Percentiles rank a stretch among this genome's conserved stretches.
phyloP scores from a whole-genome alignment of 1,140 invertebrate species.

The Pachyrhynchus sulphureomaculatus region DNA sequence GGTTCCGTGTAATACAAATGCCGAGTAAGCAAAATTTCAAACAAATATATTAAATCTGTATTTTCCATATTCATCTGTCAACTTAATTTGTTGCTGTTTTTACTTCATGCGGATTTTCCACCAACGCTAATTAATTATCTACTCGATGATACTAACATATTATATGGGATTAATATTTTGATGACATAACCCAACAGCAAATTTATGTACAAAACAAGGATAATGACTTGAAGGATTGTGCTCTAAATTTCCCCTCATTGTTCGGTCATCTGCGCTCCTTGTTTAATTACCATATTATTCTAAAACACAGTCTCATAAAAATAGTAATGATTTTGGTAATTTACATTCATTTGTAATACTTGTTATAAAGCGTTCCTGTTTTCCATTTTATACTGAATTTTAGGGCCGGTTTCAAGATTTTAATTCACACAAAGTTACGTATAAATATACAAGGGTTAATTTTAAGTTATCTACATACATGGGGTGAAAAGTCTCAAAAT shows the following conservation, averaged over 20 bases:
- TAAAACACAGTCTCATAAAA: not conserved
- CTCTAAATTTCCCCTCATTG: conserved; percentile 1
- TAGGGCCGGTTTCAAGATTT: too few species aligned
- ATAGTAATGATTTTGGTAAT: conserved; percentile 6
- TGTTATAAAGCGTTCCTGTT: too few species aligned
- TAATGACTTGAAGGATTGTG: conserved; percentile 15
- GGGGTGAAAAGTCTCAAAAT: too few species aligned
- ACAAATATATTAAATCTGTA: conserved; percentile 27
- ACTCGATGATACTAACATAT: conserved; percentile 16
- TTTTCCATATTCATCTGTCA: conserved; percentile 24
- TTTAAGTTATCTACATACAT: too few species aligned
- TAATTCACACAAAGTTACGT: too few species aligned
- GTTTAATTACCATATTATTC: conserved; percentile 13
- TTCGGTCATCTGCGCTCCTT: conserved; percentile 2
- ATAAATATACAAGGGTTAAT: too few species aligned
- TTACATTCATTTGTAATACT: not conserved
- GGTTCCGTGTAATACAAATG: conserved; percentile 18
- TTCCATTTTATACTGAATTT: too few species aligned
- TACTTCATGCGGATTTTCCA: not conserved
- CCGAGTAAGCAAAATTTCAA: conserved; percentile 17
- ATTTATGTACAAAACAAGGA: conserved; percentile 11
- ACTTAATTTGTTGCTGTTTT: conserved; percentile 22
- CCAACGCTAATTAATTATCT: conserved; percentile 21
- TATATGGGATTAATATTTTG: conserved; percentile 24
- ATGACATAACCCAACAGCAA: conserved; percentile 10